Evolutionary conservation across 2,113 vertebrate species (phyloP), one percentile per base, ranked within the genome.

Genomic region (Syngnathus scovelli): DNA sequence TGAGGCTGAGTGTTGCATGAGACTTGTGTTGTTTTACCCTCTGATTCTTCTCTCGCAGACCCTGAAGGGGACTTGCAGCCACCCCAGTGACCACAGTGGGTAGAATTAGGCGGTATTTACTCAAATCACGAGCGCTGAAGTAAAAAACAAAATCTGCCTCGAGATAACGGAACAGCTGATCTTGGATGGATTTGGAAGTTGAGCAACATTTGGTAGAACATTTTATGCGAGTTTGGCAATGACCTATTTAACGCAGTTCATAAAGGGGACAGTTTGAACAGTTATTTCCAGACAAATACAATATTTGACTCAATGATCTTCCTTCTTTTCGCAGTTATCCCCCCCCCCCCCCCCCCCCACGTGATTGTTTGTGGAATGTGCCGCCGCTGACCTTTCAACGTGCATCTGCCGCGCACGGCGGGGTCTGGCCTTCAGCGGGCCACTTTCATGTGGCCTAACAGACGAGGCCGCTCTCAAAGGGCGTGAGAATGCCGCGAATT

Each of bases 401-500:
- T 63, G 69, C 58, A 15, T 78, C 61, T 71, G 55, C 76, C 71
- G 65, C 71, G 58, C 12, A 16, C 77, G 69, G 72, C 69, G 48
- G 67, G 67, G 66, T 72, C 79, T 36, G 72, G 81, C 72, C 76
- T 82, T 74, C 79, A 66, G 64, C 70, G 64, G 46, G 49, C 69
- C 66, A 74, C 60, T 69, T 79, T 70, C 67, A 67, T 66, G 9
- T 12, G 0, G 75, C 66, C 75, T 46, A 61, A 27, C 52, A 63
- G 81, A 77, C 71, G 76, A 66, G 36, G 70, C 55, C 72, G 72
- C 80, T 79, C 74, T 72, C 75, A 80, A 73, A 83, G 85, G 82
- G 78, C 83, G 76, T 85, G 84, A 82, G 84, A 89, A 63, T 81
- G 74, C 69, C 63, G 70, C 69, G 62, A 18, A 64, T 68, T 82